Conservation (phyloP, 2,888 invertebrate species). For the Volucella inflata region DNA sequence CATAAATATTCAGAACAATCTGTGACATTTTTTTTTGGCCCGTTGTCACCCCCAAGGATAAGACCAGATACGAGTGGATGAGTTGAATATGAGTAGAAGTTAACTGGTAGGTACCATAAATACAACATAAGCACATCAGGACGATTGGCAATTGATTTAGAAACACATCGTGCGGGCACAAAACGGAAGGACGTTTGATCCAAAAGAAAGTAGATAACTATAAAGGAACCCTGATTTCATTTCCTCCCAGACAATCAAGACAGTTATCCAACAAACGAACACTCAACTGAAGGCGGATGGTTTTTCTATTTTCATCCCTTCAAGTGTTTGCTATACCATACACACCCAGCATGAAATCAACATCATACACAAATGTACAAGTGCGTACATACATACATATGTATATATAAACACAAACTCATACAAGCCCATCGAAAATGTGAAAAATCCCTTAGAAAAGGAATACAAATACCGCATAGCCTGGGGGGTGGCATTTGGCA, state of each 20-base stretch:
- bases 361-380: no score
- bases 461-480: conserved; percentile 27
- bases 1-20: conserved; percentile 76
- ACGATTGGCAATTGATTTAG: conserved; percentile 77
- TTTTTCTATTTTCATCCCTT: conserved; percentile 46
- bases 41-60: conserved; percentile 66
- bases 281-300: conserved; percentile 52
- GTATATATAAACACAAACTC: no score
- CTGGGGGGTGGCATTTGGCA: conserved; percentile 27
- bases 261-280: conserved; percentile 68
- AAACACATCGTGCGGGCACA: conserved; percentile 72
- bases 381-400: no score
- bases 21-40: conserved; percentile 70
- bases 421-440: not conserved
- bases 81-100: no score
- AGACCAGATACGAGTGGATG: conserved; percentile 4
- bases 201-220: conserved; percentile 69
- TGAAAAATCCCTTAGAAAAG: conserved; percentile 51
- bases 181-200: conserved; percentile 73
- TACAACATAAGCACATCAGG: conserved; percentile 68
- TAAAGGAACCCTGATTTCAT: conserved; percentile 74
- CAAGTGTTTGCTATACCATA: conserved; percentile 23
- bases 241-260: conserved; percentile 75
- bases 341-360: conserved; percentile 40
- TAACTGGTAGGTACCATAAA: conserved; percentile 14